Evolutionary conservation across 1,140 invertebrate genomes (phyloP).

Genomic region (Potamilus streckersoni): DNA sequence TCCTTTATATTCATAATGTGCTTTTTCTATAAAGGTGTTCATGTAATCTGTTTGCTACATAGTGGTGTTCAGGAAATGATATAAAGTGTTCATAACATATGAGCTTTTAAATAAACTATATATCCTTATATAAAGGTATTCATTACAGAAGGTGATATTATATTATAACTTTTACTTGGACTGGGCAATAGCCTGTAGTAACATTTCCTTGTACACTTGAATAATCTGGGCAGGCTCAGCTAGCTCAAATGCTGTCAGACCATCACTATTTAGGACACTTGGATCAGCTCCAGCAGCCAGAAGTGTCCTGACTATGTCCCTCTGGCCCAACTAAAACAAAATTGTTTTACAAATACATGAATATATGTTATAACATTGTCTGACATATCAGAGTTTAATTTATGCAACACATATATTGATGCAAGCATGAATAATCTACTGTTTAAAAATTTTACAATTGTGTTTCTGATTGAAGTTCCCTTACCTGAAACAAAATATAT

Average conservation of each 20-base stretch:
- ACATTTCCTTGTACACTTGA: slow-evolving; percentile 75
- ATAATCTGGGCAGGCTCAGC: slow-evolving; percentile 71
- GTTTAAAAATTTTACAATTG: not conserved
- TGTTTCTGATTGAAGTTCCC: not conserved
- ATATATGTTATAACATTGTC: not conserved
- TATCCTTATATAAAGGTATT: too few relatives aligned
- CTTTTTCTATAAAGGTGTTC: too few relatives aligned
- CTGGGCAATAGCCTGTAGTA: slow-evolving; percentile 75
- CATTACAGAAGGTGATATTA: too few relatives aligned
- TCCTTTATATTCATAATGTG: too few relatives aligned
- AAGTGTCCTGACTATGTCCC: slow-evolving; percentile 75
- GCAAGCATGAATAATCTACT: slow-evolving; percentile 2
- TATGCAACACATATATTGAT: not conserved
- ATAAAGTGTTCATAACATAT: too few relatives aligned
- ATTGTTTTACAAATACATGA: slow-evolving; percentile 14
- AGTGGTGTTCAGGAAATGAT: too few relatives aligned
- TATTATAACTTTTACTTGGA: slow-evolving; percentile 70
- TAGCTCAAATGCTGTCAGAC: slow-evolving; percentile 73
- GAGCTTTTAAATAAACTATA: too few relatives aligned
- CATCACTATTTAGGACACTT: slow-evolving; percentile 71
- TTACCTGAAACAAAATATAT: not conserved
- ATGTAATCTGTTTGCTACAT: too few relatives aligned
- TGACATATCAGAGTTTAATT: not conserved
- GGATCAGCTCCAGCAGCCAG: slow-evolving; percentile 75
- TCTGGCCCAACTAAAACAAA: slow-evolving; percentile 69